Conservation (phyloP, 2,888 invertebrate species). For the Melieria omissa region DNA sequence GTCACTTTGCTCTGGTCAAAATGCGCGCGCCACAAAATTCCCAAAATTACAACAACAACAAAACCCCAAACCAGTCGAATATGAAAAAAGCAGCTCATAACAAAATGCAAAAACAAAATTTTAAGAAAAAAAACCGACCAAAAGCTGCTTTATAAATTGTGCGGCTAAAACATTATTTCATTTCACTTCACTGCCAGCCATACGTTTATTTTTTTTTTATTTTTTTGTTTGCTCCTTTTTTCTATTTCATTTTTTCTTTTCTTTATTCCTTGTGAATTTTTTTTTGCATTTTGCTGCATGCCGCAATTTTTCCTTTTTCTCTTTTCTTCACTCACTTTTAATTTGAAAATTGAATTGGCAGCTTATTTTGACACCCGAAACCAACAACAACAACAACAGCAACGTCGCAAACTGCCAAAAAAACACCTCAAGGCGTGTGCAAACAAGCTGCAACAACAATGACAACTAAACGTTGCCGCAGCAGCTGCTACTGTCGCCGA, state of each 20-base stretch:
- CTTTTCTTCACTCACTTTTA: constrained; percentile 51
- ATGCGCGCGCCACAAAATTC: too few relatives aligned
- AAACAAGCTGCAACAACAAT: background rate
- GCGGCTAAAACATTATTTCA: constrained; percentile 47
- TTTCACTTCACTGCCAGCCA: too few relatives aligned
- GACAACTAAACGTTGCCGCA: constrained; percentile 29
- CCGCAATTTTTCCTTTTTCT: constrained; percentile 51
- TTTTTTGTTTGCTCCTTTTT: constrained; percentile 47
- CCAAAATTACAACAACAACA: too few relatives aligned
- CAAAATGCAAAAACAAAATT: too few relatives aligned
- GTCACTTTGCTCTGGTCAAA: too few relatives aligned
- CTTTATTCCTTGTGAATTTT: background rate
- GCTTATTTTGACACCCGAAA: constrained; percentile 52
- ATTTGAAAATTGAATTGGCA: constrained; percentile 59
- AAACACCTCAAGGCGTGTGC: background rate
- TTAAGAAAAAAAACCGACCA: too few relatives aligned
- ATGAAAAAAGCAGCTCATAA: too few relatives aligned
- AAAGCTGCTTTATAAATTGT: constrained; percentile 38
- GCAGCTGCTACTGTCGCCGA: constrained; percentile 28
- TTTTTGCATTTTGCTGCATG: constrained; percentile 47
- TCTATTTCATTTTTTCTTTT: background rate
- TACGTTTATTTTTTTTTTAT: constrained; percentile 28
- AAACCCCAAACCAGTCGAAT: too few relatives aligned
- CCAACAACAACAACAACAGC: constrained; percentile 10
- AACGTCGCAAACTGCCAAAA: background rate